phyloP scores from a whole-genome alignment of 1,140 invertebrate species.

The Reticulitermes speratus region DNA sequence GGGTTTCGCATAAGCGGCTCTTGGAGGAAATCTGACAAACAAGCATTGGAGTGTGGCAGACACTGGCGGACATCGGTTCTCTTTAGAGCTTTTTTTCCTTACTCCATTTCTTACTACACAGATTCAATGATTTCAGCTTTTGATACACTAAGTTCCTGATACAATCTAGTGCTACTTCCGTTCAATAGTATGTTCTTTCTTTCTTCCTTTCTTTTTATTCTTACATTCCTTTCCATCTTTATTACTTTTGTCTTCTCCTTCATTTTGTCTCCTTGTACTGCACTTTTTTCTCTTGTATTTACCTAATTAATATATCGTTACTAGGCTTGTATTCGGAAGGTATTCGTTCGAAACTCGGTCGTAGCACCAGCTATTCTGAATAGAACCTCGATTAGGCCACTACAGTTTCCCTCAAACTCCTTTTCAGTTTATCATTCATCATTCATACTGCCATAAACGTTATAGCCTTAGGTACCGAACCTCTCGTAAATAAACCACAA shows the following conservation, averaged over 20 bases:
- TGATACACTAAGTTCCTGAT: neutral
- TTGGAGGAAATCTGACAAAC: neutral
- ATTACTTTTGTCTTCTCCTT: neutral
- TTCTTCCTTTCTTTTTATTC: neutral
- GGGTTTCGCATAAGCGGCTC: neutral
- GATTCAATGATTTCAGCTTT: neutral
- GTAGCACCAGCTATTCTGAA: too few relatives aligned
- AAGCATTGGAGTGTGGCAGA: neutral
- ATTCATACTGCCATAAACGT: too few relatives aligned
- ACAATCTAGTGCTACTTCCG: neutral
- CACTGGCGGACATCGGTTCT: neutral
- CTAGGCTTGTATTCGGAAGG: too few relatives aligned
- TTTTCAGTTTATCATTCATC: too few relatives aligned
- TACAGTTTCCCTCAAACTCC: too few relatives aligned
- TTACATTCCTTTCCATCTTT: neutral
- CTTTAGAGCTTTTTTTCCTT: neutral
- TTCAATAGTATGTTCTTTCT: neutral
- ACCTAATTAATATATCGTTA: too few relatives aligned
- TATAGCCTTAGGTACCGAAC: too few relatives aligned
- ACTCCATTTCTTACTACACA: constrained; percentile 1
- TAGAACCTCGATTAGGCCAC: too few relatives aligned
- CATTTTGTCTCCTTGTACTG: neutral
- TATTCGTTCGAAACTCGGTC: too few relatives aligned
- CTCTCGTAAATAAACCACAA: too few relatives aligned
- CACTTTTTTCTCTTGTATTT: too few relatives aligned